These are phyloP conservation scores for Ectropis crepuscularia DNA, from an alignment of 2,888 invertebrate species.

Conservation along the genomic window DNA sequence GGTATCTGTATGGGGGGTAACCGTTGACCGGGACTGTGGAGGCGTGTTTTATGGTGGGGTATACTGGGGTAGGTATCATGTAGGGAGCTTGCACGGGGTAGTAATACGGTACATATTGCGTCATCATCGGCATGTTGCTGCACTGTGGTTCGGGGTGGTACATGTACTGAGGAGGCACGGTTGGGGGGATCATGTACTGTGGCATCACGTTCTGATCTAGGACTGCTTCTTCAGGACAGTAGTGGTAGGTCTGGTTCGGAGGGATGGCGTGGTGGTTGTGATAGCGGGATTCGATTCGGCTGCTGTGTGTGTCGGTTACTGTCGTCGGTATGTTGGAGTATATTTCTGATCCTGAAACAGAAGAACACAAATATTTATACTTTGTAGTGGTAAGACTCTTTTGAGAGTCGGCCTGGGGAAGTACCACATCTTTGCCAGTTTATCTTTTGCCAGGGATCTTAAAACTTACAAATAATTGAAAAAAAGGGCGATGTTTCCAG, in stretches of 20 bases:
- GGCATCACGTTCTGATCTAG: constrained; percentile 40
- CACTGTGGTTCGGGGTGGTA: constrained; percentile 50
- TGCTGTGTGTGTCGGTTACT: constrained; percentile 49
- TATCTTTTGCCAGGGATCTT: too few relatives aligned
- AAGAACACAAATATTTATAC: too few relatives aligned
- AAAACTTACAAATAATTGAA: too few relatives aligned
- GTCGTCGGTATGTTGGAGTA: constrained; percentile 72
- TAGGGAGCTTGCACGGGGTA: constrained; percentile 78
- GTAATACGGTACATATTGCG: constrained; percentile 76
- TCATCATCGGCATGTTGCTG: constrained; percentile 65
- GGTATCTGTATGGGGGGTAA: constrained; percentile 75
- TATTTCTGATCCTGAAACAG: constrained; percentile 67
- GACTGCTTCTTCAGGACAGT: constrained; percentile 38
- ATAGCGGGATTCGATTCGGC: constrained; percentile 54
- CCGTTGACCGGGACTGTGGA: constrained; percentile 78
- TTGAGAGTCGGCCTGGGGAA: too few relatives aligned
- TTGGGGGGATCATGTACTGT: constrained; percentile 52
- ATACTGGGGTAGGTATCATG: constrained; percentile 76
- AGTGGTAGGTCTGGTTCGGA: constrained; percentile 46
- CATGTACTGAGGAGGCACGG: constrained; percentile 56
- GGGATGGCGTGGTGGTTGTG: constrained; percentile 40
- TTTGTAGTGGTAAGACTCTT: too few relatives aligned
- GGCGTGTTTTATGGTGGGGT: constrained; percentile 77
- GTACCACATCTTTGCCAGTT: too few relatives aligned
- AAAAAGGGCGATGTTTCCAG: too few relatives aligned